A percentile compares a stretch with the other conserved stretches of the same genome.
Evolutionary conservation across 1,140 invertebrate species (phyloP).

Genomic region (Anoplophora glabripennis): DNA sequence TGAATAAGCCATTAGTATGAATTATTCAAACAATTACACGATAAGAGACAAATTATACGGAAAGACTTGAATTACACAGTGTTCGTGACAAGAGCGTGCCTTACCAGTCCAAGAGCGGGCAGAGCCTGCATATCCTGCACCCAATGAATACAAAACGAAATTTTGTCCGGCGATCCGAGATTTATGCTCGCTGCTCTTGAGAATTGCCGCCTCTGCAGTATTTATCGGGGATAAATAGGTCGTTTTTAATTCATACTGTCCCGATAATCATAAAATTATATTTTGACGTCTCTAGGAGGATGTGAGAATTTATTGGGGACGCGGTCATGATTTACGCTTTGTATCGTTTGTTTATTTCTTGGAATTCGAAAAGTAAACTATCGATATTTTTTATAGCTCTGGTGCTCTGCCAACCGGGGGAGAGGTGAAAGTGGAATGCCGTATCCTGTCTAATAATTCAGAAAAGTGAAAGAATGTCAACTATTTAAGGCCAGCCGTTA

Average conservation of each 20-base stretch:
- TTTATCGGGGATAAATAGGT: background rate
- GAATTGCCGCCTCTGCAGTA: too few species aligned
- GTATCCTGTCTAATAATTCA: too few species aligned
- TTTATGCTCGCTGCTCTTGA: background rate
- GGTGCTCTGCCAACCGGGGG: too few species aligned
- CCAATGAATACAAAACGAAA: slow-evolving; percentile 11
- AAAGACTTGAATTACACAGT: slow-evolving; percentile 32
- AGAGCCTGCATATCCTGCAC: slow-evolving; percentile 11
- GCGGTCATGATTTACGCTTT: too few species aligned
- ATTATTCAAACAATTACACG: slow-evolving; percentile 46
- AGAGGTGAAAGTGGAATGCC: too few species aligned
- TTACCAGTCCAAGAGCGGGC: slow-evolving; percentile 28
- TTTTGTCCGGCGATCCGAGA: background rate
- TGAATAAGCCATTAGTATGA: slow-evolving; percentile 31
- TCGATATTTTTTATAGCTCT: too few species aligned
- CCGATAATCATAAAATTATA: background rate
- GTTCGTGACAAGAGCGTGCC: slow-evolving; percentile 35
- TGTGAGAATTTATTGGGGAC: too few species aligned
- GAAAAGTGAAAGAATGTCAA: too few species aligned
- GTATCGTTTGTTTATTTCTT: too few species aligned
- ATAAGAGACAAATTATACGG: slow-evolving; percentile 47
- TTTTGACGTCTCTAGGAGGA: too few species aligned
- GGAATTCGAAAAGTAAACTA: too few species aligned
- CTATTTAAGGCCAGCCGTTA: too few species aligned
- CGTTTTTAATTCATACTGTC: slow-evolving; percentile 1